Conservation (phyloP, 2,888 invertebrate genomes). For the Unio pictorum region DNA sequence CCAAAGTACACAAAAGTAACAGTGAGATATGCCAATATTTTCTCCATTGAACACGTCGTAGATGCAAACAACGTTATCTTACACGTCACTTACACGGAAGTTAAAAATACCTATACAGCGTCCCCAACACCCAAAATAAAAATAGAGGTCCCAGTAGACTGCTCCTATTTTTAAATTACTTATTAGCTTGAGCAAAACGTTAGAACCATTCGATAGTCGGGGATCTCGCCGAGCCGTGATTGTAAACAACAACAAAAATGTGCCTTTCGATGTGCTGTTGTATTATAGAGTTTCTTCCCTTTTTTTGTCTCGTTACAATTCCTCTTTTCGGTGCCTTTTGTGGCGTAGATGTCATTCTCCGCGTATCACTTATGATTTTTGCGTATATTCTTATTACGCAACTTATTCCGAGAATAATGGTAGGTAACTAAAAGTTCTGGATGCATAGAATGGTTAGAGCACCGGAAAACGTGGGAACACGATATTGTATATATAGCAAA, state of each 20-base stretch:
- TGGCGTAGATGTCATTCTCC: conserved; percentile 51
- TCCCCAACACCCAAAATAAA: too few relatives aligned
- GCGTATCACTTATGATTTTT: conserved; percentile 51
- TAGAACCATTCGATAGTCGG: not conserved
- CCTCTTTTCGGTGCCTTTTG: conserved; percentile 59
- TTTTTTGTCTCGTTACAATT: conserved; percentile 52
- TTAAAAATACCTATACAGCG: too few relatives aligned
- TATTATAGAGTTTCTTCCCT: conserved; percentile 54
- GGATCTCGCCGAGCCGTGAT: conserved; percentile 14
- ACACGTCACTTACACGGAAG: too few relatives aligned
- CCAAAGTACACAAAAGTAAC: too few relatives aligned
- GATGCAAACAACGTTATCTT: too few relatives aligned
- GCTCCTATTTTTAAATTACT: too few relatives aligned
- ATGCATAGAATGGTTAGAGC: not conserved
- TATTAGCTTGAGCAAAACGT: too few relatives aligned
- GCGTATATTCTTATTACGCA: conserved; percentile 44
- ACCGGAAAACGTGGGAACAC: too few relatives aligned
- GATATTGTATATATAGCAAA: too few relatives aligned
- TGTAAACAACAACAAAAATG: conserved; percentile 32
- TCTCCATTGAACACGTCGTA: too few relatives aligned
- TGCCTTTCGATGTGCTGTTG: conserved; percentile 40
- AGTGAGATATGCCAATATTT: too few relatives aligned
- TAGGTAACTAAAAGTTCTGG: conserved; percentile 19
- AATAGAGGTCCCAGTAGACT: too few relatives aligned
- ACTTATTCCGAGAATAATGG: conserved; percentile 48